These are phyloP conservation scores for Plebejus melissa DNA, from an alignment of 2,888 invertebrate species.

Conservation along the genomic window DNA sequence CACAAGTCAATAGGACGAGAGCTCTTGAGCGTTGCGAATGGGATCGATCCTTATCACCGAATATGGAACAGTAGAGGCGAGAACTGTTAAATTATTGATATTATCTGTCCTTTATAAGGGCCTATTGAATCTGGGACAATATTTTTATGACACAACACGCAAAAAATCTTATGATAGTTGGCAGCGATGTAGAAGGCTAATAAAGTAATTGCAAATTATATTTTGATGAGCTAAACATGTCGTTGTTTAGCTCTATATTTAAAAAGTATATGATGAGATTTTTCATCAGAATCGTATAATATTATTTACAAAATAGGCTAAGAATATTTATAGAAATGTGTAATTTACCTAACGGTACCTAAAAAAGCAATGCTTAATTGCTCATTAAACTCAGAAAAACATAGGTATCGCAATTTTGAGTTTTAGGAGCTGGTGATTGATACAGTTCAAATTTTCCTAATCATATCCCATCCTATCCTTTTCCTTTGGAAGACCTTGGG, in stretches of 20 bases:
- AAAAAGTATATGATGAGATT: too few relatives aligned
- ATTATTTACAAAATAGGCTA: too few relatives aligned
- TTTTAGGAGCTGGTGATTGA: too few relatives aligned
- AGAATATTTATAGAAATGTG: too few relatives aligned
- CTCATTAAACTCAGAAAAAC: background rate
- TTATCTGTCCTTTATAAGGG: constrained; percentile 52
- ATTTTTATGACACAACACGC: constrained; percentile 15
- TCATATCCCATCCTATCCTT: too few relatives aligned
- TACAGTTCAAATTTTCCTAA: too few relatives aligned
- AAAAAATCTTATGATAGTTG: background rate
- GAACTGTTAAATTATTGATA: constrained; percentile 71
- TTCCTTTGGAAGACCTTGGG: too few relatives aligned
- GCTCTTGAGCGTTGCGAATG: constrained; percentile 40
- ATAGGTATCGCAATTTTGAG: background rate
- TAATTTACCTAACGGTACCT: too few relatives aligned
- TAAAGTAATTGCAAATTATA: background rate
- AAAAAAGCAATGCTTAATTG: too few relatives aligned
- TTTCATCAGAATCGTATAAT: too few relatives aligned
- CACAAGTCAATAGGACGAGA: constrained; percentile 40
- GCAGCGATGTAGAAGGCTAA: background rate
- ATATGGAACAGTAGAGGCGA: constrained; percentile 42
- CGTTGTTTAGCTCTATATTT: background rate
- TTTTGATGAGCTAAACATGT: background rate
- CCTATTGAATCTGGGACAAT: constrained; percentile 39
- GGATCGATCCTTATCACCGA: constrained; percentile 49